Evolutionary conservation across 2,888 invertebrate genomes (phyloP).

Genomic region (Athetis lepigone): DNA sequence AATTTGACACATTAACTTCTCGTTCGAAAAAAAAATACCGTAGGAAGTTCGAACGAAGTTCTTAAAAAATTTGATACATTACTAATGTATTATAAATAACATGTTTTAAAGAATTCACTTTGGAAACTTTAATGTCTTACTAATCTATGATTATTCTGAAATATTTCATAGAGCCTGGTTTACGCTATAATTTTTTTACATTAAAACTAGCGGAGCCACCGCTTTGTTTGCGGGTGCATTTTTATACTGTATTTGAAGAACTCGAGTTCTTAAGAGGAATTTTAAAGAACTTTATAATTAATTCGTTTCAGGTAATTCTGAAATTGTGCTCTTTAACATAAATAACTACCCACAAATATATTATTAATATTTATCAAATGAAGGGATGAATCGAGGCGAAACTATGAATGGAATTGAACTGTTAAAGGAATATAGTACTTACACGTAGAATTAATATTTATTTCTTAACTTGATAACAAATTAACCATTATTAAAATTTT

Average conservation of each 20-base stretch:
- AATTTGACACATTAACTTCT: background rate
- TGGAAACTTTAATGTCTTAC: slow-evolving; percentile 25
- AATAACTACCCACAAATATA: no score
- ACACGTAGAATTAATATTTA: no score
- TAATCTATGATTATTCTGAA: slow-evolving; percentile 36
- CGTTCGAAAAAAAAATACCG: slow-evolving; percentile 4
- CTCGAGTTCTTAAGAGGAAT: background rate
- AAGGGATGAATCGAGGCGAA: no score
- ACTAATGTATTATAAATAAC: slow-evolving; percentile 41
- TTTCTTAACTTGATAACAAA: no score
- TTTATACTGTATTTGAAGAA: slow-evolving; percentile 20
- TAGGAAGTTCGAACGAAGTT: slow-evolving; percentile 21
- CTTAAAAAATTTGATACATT: slow-evolving; percentile 37
- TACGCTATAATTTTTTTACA: slow-evolving; percentile 41
- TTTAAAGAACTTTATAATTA: background rate
- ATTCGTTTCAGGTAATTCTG: no score
- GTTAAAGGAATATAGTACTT: no score
- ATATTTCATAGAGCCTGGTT: slow-evolving; percentile 40
- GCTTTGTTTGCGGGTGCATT: slow-evolving; percentile 41
- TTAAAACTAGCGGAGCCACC: slow-evolving; percentile 35
- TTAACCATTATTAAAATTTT: no score
- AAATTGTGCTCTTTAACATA: no score
- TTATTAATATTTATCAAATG: no score
- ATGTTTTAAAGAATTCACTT: slow-evolving; percentile 27
- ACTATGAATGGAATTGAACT: no score